phyloP scores from a whole-genome alignment of 2,888 invertebrate species.

The Steromphala cineraria region DNA sequence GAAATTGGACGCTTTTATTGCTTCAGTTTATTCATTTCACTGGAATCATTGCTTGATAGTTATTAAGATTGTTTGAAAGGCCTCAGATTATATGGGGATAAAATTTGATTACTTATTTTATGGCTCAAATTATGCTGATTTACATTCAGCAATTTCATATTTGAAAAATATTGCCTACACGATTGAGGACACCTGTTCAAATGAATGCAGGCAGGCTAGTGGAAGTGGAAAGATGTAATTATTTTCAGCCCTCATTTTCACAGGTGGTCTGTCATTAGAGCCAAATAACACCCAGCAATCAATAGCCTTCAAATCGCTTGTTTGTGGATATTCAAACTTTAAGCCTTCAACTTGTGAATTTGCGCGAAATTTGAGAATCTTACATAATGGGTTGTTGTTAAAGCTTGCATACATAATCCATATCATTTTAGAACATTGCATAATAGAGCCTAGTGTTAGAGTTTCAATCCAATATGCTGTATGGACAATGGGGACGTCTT shows the following conservation, averaged over 20 bases:
- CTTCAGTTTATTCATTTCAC: conserved; percentile 4
- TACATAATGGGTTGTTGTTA: no score
- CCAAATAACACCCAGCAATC: neutral
- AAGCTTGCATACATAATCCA: no score
- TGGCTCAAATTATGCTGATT: conserved; percentile 3
- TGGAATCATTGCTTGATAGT: neutral
- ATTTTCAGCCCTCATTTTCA: neutral
- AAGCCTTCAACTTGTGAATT: neutral
- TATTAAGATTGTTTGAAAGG: neutral
- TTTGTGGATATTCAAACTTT: conserved; percentile 3
- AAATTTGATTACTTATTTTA: conserved; percentile 12
- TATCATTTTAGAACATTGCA: no score
- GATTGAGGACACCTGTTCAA: conserved; percentile 11
- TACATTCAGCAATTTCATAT: conserved; percentile 4
- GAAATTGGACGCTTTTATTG: conserved; percentile 10
- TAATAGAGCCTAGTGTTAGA: no score
- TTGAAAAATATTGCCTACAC: conserved; percentile 4
- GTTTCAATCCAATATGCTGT: no score
- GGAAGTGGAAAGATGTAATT: conserved; percentile 1
- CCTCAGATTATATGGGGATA: neutral
- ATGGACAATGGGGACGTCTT: no score
- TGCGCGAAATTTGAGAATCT: no score
- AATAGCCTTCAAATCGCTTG: conserved; percentile 1
- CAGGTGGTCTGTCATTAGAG: neutral
- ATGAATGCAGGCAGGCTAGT: neutral